Evolutionary conservation across 2,113 vertebrate species (phyloP).

Genomic region (Myrmecobius fasciatus): DNA sequence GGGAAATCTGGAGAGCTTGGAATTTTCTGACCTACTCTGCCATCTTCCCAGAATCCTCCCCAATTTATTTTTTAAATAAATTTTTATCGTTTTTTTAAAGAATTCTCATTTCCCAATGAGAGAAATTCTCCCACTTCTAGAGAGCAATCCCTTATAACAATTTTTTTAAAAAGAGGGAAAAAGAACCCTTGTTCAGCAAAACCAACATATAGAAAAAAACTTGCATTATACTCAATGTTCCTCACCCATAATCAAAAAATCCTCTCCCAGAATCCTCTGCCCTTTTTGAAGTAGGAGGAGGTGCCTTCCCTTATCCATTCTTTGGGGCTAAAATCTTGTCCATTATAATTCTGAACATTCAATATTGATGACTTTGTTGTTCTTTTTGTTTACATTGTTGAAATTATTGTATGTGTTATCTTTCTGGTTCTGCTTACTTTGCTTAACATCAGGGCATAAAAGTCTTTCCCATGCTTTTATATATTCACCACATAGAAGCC

Average conservation of each 20-base stretch:
- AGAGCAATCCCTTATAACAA: not conserved
- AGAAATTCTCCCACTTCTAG: not conserved
- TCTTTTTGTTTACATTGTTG: not conserved
- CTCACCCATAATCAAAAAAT: not conserved
- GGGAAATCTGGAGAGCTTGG: too few relatives aligned
- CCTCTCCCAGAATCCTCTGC: not conserved
- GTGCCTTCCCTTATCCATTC: too few relatives aligned
- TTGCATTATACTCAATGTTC: not conserved
- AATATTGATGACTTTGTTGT: not conserved
- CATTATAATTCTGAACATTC: not conserved
- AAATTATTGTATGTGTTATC: not conserved
- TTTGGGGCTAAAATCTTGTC: not conserved
- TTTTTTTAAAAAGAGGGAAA: not conserved
- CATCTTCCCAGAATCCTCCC: too few relatives aligned
- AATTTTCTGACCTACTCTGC: too few relatives aligned
- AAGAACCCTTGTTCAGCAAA: not conserved
- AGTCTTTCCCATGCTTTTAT: not conserved
- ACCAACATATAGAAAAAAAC: not conserved
- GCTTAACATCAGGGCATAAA: not conserved
- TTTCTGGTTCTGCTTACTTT: not conserved
- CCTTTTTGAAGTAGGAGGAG: not conserved
- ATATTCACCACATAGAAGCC: not conserved
- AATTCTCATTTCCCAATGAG: not conserved
- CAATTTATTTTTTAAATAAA: not conserved
- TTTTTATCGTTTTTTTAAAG: not conserved